Base-by-base conservation (phyloP, 2,888 invertebrate species). In the Yponomeuta cagnagella region DNA sequence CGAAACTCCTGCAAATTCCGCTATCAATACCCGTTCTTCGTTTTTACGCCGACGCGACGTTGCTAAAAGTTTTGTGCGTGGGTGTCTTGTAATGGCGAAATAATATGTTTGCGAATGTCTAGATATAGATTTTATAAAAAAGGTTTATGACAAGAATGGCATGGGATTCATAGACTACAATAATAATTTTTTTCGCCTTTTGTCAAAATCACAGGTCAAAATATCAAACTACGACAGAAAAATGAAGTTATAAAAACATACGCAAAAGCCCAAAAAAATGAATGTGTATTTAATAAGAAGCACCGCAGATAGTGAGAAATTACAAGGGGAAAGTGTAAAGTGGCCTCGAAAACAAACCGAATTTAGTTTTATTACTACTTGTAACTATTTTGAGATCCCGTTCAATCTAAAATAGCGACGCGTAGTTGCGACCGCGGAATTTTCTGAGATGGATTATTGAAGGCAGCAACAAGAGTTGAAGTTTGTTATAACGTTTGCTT, bases 41-140 rank as follows among this genome's bases (percentile, higher is more conserved):
- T 63, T n/a, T 6, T 63, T 63, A 63, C 63, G 30, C 30, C 33
- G 23, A 23, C 5, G 43, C 30, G 9, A 30, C 5, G 43, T 43
- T 43, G 63, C n/a, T 15, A 63, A 63, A 63, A 63, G 63, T 63
- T 63, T 63, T 63, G 63, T 63, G 63, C 30, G 63, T 23, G 63
- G 63, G 63, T 30, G 63, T 30, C 23, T n/a, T 23, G 63, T 8
- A 43, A 43, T 43, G 8, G 8, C 43, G 33, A 33, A 5, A 33
- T 33, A 33, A 33, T 33, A 33, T 33, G 33, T 33, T 33, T 33
- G 33, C 33, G 33, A 33, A 33, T 5, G 23, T 23, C 23, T 23
- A 33, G 33, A 33, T 23, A 23, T 5, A 8, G 43, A 1, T 43
- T 43, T 43, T 43, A 9, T 8, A 43, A 43, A 43, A 43, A 43